These are phyloP conservation scores for Rhodophaea formosa DNA, from an alignment of 2,888 invertebrate genomes.

Conservation along the genomic window DNA sequence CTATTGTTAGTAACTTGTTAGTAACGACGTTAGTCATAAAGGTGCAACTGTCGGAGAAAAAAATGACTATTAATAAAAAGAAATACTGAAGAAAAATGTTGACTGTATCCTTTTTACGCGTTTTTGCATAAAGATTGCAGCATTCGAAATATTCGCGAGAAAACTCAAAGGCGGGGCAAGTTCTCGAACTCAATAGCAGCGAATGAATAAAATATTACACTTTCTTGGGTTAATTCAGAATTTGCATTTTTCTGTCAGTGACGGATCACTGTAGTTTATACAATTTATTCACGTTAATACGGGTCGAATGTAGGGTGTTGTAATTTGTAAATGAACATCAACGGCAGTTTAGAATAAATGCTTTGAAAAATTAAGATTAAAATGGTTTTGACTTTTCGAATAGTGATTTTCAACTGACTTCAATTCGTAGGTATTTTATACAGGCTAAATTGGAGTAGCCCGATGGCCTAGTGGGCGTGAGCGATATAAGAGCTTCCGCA, in stretches of 20 bases:
- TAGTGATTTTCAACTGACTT: no score
- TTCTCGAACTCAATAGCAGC: conserved; percentile 10
- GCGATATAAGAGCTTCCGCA: no score
- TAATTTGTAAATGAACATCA: not conserved
- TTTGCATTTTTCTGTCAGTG: conserved; percentile 20
- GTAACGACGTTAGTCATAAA: no score
- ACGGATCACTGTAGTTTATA: conserved; percentile 17
- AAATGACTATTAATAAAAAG: no score
- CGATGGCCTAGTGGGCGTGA: no score
- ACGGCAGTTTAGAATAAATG: not conserved
- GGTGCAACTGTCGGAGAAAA: no score
- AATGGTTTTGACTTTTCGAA: no score
- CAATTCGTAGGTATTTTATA: no score
- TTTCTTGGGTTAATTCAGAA: conserved; percentile 15
- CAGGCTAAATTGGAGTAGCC: no score
- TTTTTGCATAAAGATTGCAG: not conserved
- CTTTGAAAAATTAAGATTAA: no score
- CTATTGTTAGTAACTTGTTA: no score
- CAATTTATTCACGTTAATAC: conserved; percentile 9
- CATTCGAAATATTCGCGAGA: not conserved
- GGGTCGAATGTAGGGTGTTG: not conserved
- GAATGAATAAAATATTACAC: conserved; percentile 18
- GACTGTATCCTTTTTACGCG: not conserved
- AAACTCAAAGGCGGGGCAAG: conserved; percentile 1
- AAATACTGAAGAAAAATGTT: not conserved